These are phyloP conservation scores for Idaea aversata DNA, from an alignment of 2,888 invertebrate genomes.

Conservation along the genomic window DNA sequence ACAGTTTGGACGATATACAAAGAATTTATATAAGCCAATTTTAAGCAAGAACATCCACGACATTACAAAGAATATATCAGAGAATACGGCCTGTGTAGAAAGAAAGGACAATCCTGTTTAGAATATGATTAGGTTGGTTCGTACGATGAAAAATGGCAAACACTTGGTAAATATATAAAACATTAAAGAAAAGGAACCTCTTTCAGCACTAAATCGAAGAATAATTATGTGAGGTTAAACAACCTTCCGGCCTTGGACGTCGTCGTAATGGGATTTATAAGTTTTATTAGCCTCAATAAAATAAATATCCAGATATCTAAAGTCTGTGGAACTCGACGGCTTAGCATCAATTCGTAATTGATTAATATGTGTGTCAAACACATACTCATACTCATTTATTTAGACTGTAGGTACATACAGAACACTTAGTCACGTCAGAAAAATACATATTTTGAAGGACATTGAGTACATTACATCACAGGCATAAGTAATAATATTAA, in stretches of 20 bases:
- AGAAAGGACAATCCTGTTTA: not conserved
- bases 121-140: not conserved
- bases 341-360: not conserved
- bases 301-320: not conserved
- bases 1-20: no score
- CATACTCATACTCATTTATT: no score
- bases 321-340: not conserved
- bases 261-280: not conserved
- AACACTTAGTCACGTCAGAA: no score
- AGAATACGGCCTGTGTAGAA: not conserved
- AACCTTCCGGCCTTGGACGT: not conserved
- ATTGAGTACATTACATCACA: no score
- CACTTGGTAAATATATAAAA: not conserved
- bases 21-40: no score
- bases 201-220: not conserved
- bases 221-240: constrained; percentile 3
- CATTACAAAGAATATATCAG: not conserved
- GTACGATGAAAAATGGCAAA: not conserved
- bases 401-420: no score
- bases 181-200: not conserved
- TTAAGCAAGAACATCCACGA: no score
- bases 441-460: no score
- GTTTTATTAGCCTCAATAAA: constrained; percentile 2
- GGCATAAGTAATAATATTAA: no score
- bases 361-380: not conserved